Conservation (phyloP, 2,113 vertebrate genomes). For the Platysteira castanea region DNA sequence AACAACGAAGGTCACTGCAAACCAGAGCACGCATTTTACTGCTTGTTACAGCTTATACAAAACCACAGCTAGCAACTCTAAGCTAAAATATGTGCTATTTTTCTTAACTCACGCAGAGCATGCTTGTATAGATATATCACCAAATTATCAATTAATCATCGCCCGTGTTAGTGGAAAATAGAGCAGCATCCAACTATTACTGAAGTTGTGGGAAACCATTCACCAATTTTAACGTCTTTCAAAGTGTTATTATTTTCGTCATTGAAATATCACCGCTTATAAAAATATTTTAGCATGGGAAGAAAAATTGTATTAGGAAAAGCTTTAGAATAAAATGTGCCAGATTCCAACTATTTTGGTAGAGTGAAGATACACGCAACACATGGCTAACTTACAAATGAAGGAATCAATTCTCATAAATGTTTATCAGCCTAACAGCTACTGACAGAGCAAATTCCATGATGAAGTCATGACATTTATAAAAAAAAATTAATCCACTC, state of each 20-base stretch:
- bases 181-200: not conserved
- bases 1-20: not conserved
- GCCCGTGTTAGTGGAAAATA: not conserved
- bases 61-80: not conserved
- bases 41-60: not conserved
- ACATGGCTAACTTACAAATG: not conserved
- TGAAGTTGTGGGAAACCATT: not conserved
- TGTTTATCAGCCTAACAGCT: not conserved
- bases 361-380: not conserved
- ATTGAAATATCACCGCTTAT: not conserved
- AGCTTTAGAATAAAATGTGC: not conserved
- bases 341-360: not conserved
- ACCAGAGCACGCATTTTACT: not conserved
- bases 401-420: not conserved
- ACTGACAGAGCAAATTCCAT: not conserved
- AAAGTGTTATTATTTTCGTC: not conserved
- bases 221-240: not conserved
- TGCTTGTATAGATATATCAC: not conserved
- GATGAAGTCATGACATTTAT: not conserved
- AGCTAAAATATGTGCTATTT: not conserved
- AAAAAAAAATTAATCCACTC: not conserved
- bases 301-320: not conserved
- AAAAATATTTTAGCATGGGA: not conserved
- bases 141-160: not conserved
- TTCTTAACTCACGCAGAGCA: not conserved